Percentiles rank a stretch among this genome's conserved stretches.
phyloP scores from a whole-genome alignment of 2,888 invertebrate species.

The Nomada ferruginata region DNA sequence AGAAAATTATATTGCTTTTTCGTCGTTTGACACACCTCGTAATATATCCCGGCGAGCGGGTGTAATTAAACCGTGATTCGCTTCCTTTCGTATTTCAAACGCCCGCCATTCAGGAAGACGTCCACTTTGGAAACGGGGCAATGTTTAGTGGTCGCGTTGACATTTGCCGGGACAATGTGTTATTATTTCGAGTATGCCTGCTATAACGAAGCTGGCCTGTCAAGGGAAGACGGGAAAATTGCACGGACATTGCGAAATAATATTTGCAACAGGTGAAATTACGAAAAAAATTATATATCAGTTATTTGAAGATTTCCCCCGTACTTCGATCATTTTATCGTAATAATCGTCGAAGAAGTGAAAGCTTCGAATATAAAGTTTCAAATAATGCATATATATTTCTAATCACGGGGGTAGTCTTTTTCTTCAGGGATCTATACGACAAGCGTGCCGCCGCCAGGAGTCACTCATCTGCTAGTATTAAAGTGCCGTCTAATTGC shows the following conservation, averaged over 20 bases:
- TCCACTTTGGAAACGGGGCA: background rate
- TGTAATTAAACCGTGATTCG: slow-evolving; percentile 43
- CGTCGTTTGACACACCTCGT: slow-evolving; percentile 58
- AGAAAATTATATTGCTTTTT: slow-evolving; percentile 68
- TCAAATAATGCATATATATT: background rate
- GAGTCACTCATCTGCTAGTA: background rate
- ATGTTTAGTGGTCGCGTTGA: background rate
- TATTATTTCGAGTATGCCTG: background rate
- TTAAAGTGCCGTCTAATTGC: slow-evolving; percentile 16
- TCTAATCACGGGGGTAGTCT: background rate
- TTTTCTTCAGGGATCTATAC: background rate
- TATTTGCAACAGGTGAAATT: too few species aligned
- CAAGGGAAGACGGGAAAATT: too few species aligned
- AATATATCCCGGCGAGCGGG: slow-evolving; percentile 19
- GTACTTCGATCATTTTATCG: too few species aligned
- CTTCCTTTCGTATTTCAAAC: slow-evolving; percentile 38
- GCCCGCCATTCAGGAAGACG: slow-evolving; percentile 13
- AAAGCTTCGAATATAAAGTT: too few species aligned
- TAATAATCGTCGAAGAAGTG: too few species aligned
- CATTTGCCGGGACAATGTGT: background rate
- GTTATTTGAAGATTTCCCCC: too few species aligned
- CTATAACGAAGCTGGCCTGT: background rate
- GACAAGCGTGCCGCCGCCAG: background rate
- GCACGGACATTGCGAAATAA: too few species aligned
- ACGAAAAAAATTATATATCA: too few species aligned